Base-by-base conservation (phyloP, 2,113 vertebrate genomes). In the Burhinus bistriatus region DNA sequence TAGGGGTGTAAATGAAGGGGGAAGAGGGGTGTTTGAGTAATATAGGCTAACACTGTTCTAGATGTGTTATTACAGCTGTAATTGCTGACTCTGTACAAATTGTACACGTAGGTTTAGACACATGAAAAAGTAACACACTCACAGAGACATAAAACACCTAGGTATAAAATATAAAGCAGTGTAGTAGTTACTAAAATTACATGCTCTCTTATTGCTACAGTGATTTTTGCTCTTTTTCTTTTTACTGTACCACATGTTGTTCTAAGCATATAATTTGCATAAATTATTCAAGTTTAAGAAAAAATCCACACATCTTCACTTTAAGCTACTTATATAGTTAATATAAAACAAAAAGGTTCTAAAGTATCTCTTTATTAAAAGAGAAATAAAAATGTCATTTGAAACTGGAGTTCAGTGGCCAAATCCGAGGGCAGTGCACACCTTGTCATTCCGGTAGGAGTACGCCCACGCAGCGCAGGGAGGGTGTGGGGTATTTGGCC, bases 141-240 rank as follows among this genome's bases (percentile, higher is more conserved):
- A 94, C 95, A 97, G 97, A 98, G 97, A 98, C 97, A 97, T 97
- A 96, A 97, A 95, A 97, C 96, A 89, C 91, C 96, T 97, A 96
- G 59, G 94, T 98, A 95, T 97, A 96, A 97, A 97, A 97, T 95
- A 96, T 96, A 97, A 97, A 97, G 81, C 89, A 95, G 93, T 95
- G 96, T 93, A 97, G 95, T 97, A 97, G 77, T 96, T 94, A 97
- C 96, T 98, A 97, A 97, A 94, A 94, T 96, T 95, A 96, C 97
- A 96, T 97, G 96, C 93, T 98, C 96, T 98, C 97, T 97, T 97
- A 93, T 97, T 97, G 94, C 91, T 98, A 97, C 91, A 97, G 97
- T 98, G 98, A 98, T 98, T 98, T 98, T 98, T 98, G 98, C 97
- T 98, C 96, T 98, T 97, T 97, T 97, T 83, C 77, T 97, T 96